Base-by-base conservation (phyloP, 37 sponge, comb jelly and placozoan genomes). In the Mnemiopsis leidyi region DNA sequence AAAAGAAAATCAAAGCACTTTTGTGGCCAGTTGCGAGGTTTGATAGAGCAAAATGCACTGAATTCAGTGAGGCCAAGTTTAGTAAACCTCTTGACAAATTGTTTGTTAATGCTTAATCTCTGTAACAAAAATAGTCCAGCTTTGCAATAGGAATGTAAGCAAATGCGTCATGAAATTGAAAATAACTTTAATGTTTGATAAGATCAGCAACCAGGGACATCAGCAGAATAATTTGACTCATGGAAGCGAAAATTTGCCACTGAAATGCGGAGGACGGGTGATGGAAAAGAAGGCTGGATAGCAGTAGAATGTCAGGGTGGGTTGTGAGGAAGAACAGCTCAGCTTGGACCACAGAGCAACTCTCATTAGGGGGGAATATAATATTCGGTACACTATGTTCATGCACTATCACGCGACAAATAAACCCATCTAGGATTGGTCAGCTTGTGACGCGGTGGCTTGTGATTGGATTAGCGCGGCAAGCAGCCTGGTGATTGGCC, bases 301-400 rank as follows among this genome's bases (percentile, higher is more conserved):
- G 61, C 61, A 48, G 5, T 13, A 48, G 61, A 48, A 48, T 48
- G 5, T 5, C 61, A 48, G 13, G 61, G 61, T 18, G 13, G 13
- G 61, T 18, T 13, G 61, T 48, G 61, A 13, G 5, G 61, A 48
- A 18, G 61, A 48, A 18, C 61, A 48, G 61, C 9, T 48, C 61
- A 48, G 61, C 61, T 48, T 48, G 61, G 61, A 48, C 61, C 5
- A 48, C 61, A 48, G 61, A 48, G 13, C 9, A 13, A 18, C 61
- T 48, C 61, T 48, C 61, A 48, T 48, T 48, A 48, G 61, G 61
- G 13, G 61, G 61, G 61, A 48, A 48, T 69, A 25, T 25, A 69
- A 69, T 25, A 69, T 69, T 21, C 28, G 73, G 73, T 69, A 69
- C 73, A 69, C 73, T 69, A 21, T 69, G 73, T 69, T 69, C 73